Evolutionary conservation across 2,888 invertebrate species (phyloP), one percentile per base, ranked within the genome.

Genomic region (Siphonodentalium dalli): DNA sequence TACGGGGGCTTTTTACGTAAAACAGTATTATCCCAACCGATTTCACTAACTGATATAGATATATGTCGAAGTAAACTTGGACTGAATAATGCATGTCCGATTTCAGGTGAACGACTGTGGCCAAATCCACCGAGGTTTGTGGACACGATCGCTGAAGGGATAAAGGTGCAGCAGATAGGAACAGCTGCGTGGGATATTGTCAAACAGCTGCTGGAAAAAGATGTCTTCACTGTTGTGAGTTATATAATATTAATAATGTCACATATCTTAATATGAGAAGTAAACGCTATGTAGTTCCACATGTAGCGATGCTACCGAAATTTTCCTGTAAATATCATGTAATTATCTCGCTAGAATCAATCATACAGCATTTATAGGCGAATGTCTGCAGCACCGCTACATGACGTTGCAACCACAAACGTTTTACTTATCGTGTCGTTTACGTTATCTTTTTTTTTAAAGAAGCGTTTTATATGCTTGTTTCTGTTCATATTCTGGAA

Each of bases 61-160:
- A 15, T 9, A 8, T 11, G 18, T 15, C 18, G 37, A 11, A 37
- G 8, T 15, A 37, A 37, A 37, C 8, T 13, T 8, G n/a, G 7
- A 15, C 8, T 37, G 13, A 8, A 15, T 8, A 37, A 15, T 11
- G n/a, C 11, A 11, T 37, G 8, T 37, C 18, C 18, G 18, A 2
- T 37, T 45, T 2, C n/a, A n/a, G n/a, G n/a, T n/a, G n/a, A 62
- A 34, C 63, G 71, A 18, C 39, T 72, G 57, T 77, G 77, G 74
- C 49, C 59, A 5, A 58, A 71, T 28, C 72, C 71, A 20, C 70
- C 73, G 5, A 50, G 56, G 38, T 72, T 75, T 57, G 35, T 79
- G 7, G 41, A 66, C 31, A 80, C 79, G 7, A 67, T 81, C n/a
- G 82, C 80, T 4, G 82, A 82, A 42, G 80, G 78, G 6, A 77